A percentile compares a stretch with the other conserved stretches of the same genome.
These are phyloP conservation scores for Seira sanloemensis DNA, from an alignment of 2,888 invertebrate species.

Conservation along the genomic window DNA sequence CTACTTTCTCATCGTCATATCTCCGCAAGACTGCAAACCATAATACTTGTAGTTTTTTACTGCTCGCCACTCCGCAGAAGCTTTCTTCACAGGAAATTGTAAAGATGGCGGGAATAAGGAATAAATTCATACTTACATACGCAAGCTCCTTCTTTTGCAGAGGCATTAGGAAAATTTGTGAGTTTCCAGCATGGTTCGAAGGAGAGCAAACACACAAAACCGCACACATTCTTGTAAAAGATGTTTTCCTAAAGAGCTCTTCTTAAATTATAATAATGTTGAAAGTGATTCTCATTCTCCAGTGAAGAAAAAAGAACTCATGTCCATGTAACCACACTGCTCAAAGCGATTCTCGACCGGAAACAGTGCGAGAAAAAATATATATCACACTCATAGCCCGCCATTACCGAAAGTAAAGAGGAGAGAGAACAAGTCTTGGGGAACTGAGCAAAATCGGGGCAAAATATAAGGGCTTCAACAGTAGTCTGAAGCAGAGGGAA, in stretches of 20 bases:
- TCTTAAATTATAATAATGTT: neutral
- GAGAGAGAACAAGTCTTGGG: neutral
- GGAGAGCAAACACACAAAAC: too few species aligned
- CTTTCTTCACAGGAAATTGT: neutral
- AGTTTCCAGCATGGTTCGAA: too few species aligned
- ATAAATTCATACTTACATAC: too few species aligned
- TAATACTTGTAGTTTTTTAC: neutral
- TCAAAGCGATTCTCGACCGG: constrained; percentile 33
- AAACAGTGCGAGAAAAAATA: constrained; percentile 27
- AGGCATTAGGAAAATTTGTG: too few species aligned
- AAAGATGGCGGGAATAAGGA: neutral
- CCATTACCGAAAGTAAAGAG: neutral
- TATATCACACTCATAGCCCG: constrained; percentile 10
- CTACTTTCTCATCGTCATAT: too few species aligned
- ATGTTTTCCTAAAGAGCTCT: neutral
- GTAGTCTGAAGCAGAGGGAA: neutral
- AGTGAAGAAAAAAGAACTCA: too few species aligned
- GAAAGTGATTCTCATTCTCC: neutral
- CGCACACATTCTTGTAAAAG: neutral
- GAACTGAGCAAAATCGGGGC: neutral
- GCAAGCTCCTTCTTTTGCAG: too few species aligned
- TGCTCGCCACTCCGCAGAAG: neutral
- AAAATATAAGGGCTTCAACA: neutral
- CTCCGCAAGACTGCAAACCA: too few species aligned
- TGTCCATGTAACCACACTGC: neutral